Evolutionary conservation across 2,888 invertebrate species (phyloP).

Genomic region (Macaria liturata): DNA sequence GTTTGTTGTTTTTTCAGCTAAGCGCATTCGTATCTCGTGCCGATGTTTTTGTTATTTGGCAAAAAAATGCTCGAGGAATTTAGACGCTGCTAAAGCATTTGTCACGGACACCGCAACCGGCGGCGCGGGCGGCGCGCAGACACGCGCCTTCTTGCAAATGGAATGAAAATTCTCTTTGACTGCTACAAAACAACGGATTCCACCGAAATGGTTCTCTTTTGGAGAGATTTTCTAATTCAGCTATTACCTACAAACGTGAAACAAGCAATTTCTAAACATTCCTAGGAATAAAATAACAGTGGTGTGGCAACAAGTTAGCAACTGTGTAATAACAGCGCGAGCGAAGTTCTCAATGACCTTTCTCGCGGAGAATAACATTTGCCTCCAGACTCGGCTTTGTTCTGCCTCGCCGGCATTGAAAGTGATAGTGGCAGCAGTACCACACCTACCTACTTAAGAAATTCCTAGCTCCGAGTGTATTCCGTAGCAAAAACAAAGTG

Average conservation of each 20-base stretch:
- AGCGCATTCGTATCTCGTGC: conserved; percentile 7
- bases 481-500: conserved; percentile 21
- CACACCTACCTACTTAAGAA: conserved; percentile 18
- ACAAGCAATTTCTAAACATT: conserved; percentile 21
- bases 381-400: conserved; percentile 19
- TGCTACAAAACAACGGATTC: conserved; percentile 32
- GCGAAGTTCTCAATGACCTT: conserved; percentile 19
- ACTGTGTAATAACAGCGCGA: conserved; percentile 13
- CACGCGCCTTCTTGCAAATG: conserved; percentile 34
- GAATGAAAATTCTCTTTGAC: conserved; percentile 40
- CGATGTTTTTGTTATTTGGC: conserved; percentile 30
- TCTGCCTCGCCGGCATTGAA: conserved; percentile 24
- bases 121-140: conserved; percentile 13
- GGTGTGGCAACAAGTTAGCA: conserved; percentile 20
- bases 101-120: conserved; percentile 47
- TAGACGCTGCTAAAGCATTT: conserved; percentile 50
- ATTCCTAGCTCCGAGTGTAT: conserved; percentile 19
- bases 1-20: too few species aligned
- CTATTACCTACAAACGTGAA: conserved; percentile 21
- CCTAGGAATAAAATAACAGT: conserved; percentile 15
- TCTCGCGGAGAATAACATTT: conserved; percentile 20
- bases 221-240: conserved; percentile 12
- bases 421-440: conserved; percentile 28
- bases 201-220: conserved; percentile 16
- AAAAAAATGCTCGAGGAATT: conserved; percentile 40